A percentile compares a stretch with the other conserved stretches of the same genome.
Evolutionary conservation across 2,888 invertebrate species (phyloP).

Genomic region (Tenthredo amoena): DNA sequence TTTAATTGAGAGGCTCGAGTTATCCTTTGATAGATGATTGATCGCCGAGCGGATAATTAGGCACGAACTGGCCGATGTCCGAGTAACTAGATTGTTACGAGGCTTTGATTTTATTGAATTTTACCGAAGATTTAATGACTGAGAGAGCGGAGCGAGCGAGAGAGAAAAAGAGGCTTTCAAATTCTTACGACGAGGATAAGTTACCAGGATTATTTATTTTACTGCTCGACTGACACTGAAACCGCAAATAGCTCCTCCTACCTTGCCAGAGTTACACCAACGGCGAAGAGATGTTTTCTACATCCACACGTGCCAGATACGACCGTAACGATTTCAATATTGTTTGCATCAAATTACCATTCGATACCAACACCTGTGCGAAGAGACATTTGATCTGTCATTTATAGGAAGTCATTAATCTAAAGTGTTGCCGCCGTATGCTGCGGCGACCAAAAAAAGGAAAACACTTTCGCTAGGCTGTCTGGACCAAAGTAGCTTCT

Average conservation of each 20-base stretch:
- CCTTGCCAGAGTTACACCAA: not conserved
- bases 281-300: constrained; percentile 12
- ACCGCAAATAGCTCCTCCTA: not conserved
- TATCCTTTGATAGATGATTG: not conserved
- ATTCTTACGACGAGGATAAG: not conserved
- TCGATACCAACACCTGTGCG: constrained; percentile 20
- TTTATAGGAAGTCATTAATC: constrained; percentile 24
- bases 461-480: constrained; percentile 25
- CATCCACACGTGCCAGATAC: not conserved
- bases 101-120: not conserved
- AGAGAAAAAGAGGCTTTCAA: not conserved
- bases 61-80: not conserved
- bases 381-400: constrained; percentile 11
- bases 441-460: constrained; percentile 6
- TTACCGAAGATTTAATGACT: constrained; percentile 2
- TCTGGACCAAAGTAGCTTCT: constrained; percentile 15
- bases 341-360: constrained; percentile 14
- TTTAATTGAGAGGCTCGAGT: not conserved
- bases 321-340: constrained; percentile 7
- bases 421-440: not conserved
- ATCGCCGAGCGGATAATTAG: not conserved
- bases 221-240: constrained; percentile 17
- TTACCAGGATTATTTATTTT: not conserved
- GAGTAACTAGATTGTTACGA: not conserved
- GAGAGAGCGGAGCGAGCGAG: not conserved